Evolutionary conservation across 2,797 vertebrate genomes (phyloP), one percentile per base, ranked within the genome.

Genomic region (Selene dorsalis): DNA sequence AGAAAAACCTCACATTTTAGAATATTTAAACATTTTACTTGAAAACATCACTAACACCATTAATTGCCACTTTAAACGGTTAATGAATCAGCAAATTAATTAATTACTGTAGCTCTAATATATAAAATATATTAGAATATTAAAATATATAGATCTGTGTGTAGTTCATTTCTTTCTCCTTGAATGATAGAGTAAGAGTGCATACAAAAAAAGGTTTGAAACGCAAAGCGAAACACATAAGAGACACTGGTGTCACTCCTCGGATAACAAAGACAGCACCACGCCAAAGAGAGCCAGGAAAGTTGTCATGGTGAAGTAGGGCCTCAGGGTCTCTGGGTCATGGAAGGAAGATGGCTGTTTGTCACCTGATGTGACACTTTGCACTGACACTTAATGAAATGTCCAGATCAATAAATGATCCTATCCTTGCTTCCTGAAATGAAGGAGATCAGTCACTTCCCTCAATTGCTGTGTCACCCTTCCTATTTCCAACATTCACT

Each of bases 371-470:
- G 89, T 86, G 89, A 91, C 88, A 88, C 87, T 85, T 82, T 88
- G 79, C 75, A 65, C 67, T 69, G 89, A 89, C 90, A 91, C 91
- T 90, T 94, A 93, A 95, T 94, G 91, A 94, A 91, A 94, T 73
- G 89, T 89, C 87, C 72, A 53, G 84, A 93, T 95, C 93, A 90
- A 95, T 94, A 93, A 92, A 93, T 89, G 90, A 93, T 93, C 86
- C 90, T 85, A 89, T 93, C 87, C 79, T 79, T 88, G 89, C 88
- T 78, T 84, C 78, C 47, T 84, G 87, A 94, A 94, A 94, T 95
- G 92, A 94, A 94, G 87, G 79, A 88, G 85, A 95, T 94, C 94
- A 88, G 90, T 94, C 94, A 94, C 86, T 76, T 84, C 69, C 47
- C 32, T 84, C 78, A 24, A 76, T 77, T 62, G 80, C 77, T 48